These are phyloP conservation scores for Kryphioiulus occultus DNA, from an alignment of 2,888 invertebrate genomes.

Conservation along the genomic window DNA sequence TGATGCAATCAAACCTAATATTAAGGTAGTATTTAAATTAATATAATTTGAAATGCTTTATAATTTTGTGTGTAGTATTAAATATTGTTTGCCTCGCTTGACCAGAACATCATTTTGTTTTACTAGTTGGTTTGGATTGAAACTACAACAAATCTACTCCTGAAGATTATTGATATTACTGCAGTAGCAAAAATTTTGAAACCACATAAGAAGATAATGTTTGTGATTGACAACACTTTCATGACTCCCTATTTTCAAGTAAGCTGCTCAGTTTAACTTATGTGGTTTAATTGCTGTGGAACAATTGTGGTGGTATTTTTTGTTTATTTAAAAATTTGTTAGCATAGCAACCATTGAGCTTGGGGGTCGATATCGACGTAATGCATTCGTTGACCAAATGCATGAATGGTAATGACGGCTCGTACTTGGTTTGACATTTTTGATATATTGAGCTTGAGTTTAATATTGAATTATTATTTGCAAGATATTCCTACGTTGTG, in stretches of 20 bases:
- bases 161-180: conserved; percentile 88
- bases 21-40: conserved; percentile 71
- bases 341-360: conserved; percentile 78
- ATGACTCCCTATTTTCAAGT: conserved; percentile 85
- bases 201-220: conserved; percentile 67
- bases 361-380: conserved; percentile 91
- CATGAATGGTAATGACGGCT: conserved; percentile 77
- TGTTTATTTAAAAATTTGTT: conserved; percentile 52
- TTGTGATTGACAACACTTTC: conserved; percentile 94
- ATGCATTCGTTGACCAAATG: conserved; percentile 96
- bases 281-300: neutral
- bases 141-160: conserved; percentile 92
- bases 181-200: conserved; percentile 71
- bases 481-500: conserved; percentile 89
- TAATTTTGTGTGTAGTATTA: neutral
- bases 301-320: neutral
- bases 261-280: conserved; percentile 45
- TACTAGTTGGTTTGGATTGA: conserved; percentile 83
- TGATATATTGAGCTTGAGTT: conserved; percentile 36
- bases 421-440: neutral
- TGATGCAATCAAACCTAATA: conserved; percentile 77
- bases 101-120: neutral
- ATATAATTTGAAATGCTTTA: too few relatives aligned
- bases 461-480: neutral
- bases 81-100: neutral